These are phyloP conservation scores for Buathra laborator DNA, from an alignment of 2,888 invertebrate genomes.

Conservation along the genomic window DNA sequence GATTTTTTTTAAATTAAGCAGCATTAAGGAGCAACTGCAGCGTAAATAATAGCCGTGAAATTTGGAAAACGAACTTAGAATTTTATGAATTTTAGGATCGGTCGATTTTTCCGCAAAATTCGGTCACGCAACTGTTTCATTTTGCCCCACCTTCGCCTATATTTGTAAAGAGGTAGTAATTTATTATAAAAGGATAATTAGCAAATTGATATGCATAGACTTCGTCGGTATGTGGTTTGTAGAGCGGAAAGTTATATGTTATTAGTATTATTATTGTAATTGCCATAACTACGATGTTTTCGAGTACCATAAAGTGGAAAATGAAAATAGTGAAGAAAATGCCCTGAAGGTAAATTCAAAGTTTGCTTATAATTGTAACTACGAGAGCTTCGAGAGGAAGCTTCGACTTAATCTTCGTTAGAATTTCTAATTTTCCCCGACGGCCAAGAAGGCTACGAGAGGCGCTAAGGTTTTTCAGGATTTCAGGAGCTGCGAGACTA, in stretches of 20 bases:
- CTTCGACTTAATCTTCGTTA: slow-evolving; percentile 75
- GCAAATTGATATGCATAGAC: slow-evolving; percentile 59
- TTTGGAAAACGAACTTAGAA: no score
- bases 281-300: background rate
- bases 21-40: no score
- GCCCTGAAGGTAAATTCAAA: slow-evolving; percentile 4
- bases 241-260: background rate
- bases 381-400: slow-evolving; percentile 45
- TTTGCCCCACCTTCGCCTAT: no score
- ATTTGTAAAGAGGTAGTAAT: background rate
- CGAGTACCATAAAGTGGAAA: background rate
- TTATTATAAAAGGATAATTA: background rate
- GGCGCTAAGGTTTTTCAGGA: slow-evolving; percentile 6
- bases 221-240: slow-evolving; percentile 12
- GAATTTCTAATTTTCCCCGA: slow-evolving; percentile 77
- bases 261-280: background rate
- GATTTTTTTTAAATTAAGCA: no score
- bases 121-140: no score
- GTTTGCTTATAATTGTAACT: slow-evolving; percentile 20
- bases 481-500: background rate
- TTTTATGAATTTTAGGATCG: no score
- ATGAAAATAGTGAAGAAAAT: background rate
- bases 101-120: no score
- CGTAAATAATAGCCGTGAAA: no score
- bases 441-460: slow-evolving; percentile 3